Evolutionary conservation across 2,113 vertebrate genomes (phyloP), one percentile per base, ranked within the genome.

Genomic region (Alexandromys fortis): DNA sequence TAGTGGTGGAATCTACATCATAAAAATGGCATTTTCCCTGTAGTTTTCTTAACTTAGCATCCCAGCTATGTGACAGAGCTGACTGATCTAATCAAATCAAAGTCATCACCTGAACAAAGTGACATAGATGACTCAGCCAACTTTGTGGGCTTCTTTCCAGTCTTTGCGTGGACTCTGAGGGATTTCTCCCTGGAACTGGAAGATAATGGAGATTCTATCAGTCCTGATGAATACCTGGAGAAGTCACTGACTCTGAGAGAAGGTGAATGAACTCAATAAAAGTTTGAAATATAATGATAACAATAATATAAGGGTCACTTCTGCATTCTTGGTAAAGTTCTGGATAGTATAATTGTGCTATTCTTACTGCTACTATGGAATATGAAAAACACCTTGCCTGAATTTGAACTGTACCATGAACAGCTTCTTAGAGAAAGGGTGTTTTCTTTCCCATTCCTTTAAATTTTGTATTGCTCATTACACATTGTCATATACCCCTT

Each of bases 161-260:
- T 70, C 9, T 98, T 98, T 3, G 86, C 98, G 58, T 98, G 98
- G 98, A 87, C 97, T 0, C 95, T 98, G 35, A 96, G 98, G 68
- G 98, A 99, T 92, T 98, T 99, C 88, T 86, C 88, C 0, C 94
- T 98, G 45, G 3, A 96, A 0, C 85, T 98, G 47, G 47, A 97
- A 78, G 5, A 10, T 35, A 7, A 98, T 42, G 98, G 97, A 30
- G 0, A 94, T 22, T 0, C 47, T 0, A 16, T 98, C 61, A 97
- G 97, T 3, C 78, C 97, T 21, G 98, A 99, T 0, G 85, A 96
- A 5, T 98, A 98, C 95, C 82, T 98, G 79, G 95, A 98, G 75
- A 49, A 58, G 1, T 92, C 97, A 0, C 87, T 98, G 65, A 96
- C 78, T 76, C 85, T 98, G 12, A 97, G 83, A 52, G 28, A 78